Percentiles rank a stretch among this genome's conserved stretches.
phyloP scores from a whole-genome alignment of 2,113 vertebrate species.

The Chiloscyllium plagiosum region DNA sequence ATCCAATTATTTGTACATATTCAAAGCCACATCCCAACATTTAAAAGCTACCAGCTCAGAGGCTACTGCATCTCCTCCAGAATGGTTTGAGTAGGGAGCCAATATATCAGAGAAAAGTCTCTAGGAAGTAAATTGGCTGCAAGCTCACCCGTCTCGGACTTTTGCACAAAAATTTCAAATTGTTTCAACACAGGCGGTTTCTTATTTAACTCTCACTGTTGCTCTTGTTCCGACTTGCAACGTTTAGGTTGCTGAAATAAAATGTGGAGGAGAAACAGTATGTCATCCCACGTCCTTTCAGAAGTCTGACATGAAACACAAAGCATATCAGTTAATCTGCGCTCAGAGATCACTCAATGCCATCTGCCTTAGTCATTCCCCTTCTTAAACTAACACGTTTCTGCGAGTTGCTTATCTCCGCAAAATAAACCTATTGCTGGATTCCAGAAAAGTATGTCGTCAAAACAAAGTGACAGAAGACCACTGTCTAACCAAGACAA shows the following conservation, averaged over 20 bases:
- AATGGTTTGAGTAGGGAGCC: not conserved
- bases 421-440: not conserved
- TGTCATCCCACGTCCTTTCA: not conserved
- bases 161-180: not conserved
- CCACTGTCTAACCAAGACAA: not conserved
- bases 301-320: not conserved
- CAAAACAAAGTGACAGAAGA: not conserved
- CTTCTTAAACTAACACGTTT: not conserved
- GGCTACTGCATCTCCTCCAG: too few species aligned
- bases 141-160: not conserved
- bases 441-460: not conserved
- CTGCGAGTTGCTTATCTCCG: not conserved
- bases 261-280: not conserved
- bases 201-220: not conserved
- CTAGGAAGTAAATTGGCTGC: not conserved
- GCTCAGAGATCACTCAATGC: not conserved
- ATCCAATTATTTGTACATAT: not conserved
- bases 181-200: not conserved
- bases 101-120: not conserved
- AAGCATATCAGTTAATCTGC: not conserved
- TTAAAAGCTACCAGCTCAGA: not conserved
- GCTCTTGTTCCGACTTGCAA: not conserved
- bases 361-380: not conserved
- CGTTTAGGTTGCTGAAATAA: not conserved
- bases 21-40: not conserved